Base-by-base conservation (phyloP, 2,797 vertebrate species). In the Bufotes viridis region DNA sequence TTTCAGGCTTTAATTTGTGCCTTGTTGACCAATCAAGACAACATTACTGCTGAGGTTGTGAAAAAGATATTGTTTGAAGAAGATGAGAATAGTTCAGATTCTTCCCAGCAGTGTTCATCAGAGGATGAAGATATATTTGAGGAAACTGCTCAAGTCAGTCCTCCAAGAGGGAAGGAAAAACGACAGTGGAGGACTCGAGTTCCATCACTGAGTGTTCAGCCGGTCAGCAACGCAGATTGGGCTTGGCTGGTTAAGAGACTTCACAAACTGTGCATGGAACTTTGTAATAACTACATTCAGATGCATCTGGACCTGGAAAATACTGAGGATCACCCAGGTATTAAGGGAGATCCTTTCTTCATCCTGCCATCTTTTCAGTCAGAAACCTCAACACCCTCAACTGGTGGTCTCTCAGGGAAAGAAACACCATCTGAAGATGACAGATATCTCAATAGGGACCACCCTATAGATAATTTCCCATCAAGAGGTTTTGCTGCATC, bases 111-210 rank as follows among this genome's bases (percentile, higher is more conserved):
- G 34, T 98, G 97, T 78, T 99, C 96, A 0, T 99, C 98, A 0
- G 98, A 99, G 90, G 98, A 99, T 0, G 98, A 99, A 91, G 98
- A 99, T 91, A 99, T 99, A 89, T 99, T 99, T 91, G 98, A 99
- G 92, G 98, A 99, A 94, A 99, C 97, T 0, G 98, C 98, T 0
- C 97, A 99, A 93, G 98, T 99, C 87, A 99, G 98, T 91, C 98
- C 98, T 0, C 98, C 98, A 0, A 93, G 97, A 0, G 97, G 96
- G 11, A 95, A 96, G 53, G 97, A 98, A 82, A 96, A 97, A 90
- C 94, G 97, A 0, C 96, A 96, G 81, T 98, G 98, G 98, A 93
- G 96, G 29, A 93, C 95, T 0, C 94, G 96, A 4, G 90, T 96
- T 91, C 96, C 97, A 0, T 97, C 97, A 0, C 93, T 98, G 70